These are phyloP conservation scores for Drosophila repletoides DNA, from an alignment of 1,140 invertebrate genomes.

Conservation along the genomic window DNA sequence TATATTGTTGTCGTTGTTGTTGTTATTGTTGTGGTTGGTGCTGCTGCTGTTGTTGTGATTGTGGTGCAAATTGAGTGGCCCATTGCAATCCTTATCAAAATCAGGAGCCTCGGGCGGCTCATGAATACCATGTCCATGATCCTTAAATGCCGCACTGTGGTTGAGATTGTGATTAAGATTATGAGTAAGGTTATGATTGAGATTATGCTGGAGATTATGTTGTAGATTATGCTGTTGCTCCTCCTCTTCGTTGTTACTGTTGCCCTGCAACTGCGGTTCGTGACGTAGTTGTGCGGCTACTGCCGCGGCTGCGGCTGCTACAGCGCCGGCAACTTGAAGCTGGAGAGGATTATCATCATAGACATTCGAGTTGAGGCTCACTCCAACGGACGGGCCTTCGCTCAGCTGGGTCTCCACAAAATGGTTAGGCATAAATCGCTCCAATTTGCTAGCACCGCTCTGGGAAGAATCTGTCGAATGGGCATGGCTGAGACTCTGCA, in stretches of 20 bases:
- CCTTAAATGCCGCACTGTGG: constrained; percentile 40
- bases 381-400: constrained; percentile 44
- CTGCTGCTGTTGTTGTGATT: no score
- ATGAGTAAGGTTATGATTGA: constrained; percentile 7
- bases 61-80: constrained; percentile 71
- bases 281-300: constrained; percentile 55
- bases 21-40: constrained; percentile 30
- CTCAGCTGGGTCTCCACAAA: constrained; percentile 75
- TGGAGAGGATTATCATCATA: constrained; percentile 64
- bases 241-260: background rate
- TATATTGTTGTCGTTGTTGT: constrained; percentile 69
- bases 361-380: constrained; percentile 15
- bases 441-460: constrained; percentile 70
- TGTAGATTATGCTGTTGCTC: constrained; percentile 4
- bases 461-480: constrained; percentile 80
- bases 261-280: constrained; percentile 46
- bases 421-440: constrained; percentile 77
- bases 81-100: constrained; percentile 75
- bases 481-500: constrained; percentile 64
- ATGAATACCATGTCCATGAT: constrained; percentile 42
- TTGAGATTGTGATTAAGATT: constrained; percentile 15
- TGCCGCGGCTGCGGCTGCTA: constrained; percentile 58
- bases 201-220: constrained; percentile 18
- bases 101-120: constrained; percentile 50
- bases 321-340: constrained; percentile 51